Evolutionary conservation across 2,113 vertebrate species (phyloP), one percentile per base, ranked within the genome.

Genomic region (Ammodytes dubius): DNA sequence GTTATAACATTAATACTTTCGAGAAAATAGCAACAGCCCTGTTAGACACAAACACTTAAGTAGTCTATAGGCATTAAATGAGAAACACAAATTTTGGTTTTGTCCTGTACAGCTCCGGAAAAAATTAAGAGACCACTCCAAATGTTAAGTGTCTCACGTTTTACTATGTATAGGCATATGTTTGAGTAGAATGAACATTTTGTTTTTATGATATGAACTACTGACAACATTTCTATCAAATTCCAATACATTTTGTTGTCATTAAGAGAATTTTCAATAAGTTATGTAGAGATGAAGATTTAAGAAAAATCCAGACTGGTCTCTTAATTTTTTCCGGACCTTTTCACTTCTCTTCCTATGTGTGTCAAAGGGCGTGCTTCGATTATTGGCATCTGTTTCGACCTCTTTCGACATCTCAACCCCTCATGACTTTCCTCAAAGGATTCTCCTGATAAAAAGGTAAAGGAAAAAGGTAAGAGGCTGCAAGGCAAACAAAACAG

Each of bases 381-480:
- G 27, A 49, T 35, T 54, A 49, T 19, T 54, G 50, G 15, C 37
- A 6, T 63, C 43, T 17, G 58, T 7, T 17, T 60, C 75, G 72
- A 71, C 67, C 42, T 67, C 1, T 52, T 78, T 13, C n/a, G 15
- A 27, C 12, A 9, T 42, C 19, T 1, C 13, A 37, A 50, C 58
- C 42, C 50, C 1, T 46, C 43, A 14, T n/a, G 35, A 53, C 61
- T 47, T 74, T 57, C 72, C 11, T 46, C 66, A 61, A 39, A 79
- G 39, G n/a, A 13, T 37, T 53, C n/a, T 47, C 27, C 0, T 58
- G 0, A 10, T 52, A 54, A 4, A 0, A 42, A 79, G 78, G 54
- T 74, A 58, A 70, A 39, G 43, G 37, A 52, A 39, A 59, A 17
- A n/a, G n/a, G 3, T 1, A 11, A 50, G 4, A 12, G 4, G 6